Base-by-base conservation (phyloP, 92 coral and sea anemone species). In the Porites lobata region DNA sequence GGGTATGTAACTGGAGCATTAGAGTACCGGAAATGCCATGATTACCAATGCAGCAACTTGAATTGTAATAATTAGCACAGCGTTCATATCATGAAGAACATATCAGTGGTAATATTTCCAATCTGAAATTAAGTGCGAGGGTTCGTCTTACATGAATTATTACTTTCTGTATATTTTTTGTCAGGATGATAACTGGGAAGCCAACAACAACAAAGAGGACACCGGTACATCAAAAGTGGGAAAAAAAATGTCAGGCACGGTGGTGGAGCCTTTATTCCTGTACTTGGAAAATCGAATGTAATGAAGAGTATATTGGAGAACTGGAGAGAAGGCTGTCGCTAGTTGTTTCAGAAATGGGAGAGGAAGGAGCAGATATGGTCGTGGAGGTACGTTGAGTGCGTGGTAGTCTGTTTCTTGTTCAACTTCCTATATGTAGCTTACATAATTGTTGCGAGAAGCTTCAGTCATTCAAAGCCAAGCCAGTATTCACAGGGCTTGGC, bases 201-300 rank as follows among this genome's bases (percentile, higher is more conserved):
- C 50, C 72, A 26, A 68, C 72, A 2, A 68, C 72, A 15, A 68
- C 72, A 68, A 68, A 68, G 72, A n/a, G 43, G 32, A 24, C 72
- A 12, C 72, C 47, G 4, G 72, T 68, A 47, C 51, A 68, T 26
- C 72, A 68, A 68, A 26, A 14, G 32, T 68, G 72, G 72, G 13
- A n/a, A 56, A 9, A 56, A 56, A 56, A 56, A 56, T 56, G 61
- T 11, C 13, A 56, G 61, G 15, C 61, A 56, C 11, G 15, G 14
- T 0, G 61, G 61, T 0, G 61, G 61, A 8, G 72, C 72, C 22
- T 68, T 68, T 22, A 68, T 26, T 32, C 72, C 32, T 68, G 50
- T 20, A 15, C 12, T 15, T 68, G 72, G 72, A 32, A n/a, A 68
- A 22, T 68, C 4, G 13, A 68, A 13, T 68, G 72, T 47, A 68